Evolutionary conservation across 2,888 invertebrate species (phyloP).

Genomic region (Mantis religiosa): DNA sequence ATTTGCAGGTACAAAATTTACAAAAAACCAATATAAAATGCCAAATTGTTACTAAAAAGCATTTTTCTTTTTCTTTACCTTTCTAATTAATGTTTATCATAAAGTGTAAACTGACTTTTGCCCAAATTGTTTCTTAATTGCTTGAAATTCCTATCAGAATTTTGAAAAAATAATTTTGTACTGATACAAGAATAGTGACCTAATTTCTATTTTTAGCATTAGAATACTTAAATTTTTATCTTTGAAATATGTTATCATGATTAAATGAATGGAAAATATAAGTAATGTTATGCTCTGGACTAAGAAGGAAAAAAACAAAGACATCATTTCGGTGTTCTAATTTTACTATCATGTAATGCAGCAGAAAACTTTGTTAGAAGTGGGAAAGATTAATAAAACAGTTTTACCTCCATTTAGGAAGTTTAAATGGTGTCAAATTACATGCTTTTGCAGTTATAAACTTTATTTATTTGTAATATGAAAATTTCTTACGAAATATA

Average conservation of each 20-base stretch:
- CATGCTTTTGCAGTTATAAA: neutral
- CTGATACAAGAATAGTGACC: neutral
- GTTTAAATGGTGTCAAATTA: neutral
- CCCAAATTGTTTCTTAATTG: too few relatives aligned
- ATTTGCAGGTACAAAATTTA: too few relatives aligned
- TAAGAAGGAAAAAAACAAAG: neutral
- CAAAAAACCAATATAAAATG: too few relatives aligned
- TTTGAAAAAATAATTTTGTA: neutral
- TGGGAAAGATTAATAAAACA: neutral
- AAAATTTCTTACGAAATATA: neutral
- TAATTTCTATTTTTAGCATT: neutral
- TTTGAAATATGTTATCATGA: neutral
- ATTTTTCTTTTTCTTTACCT: too few relatives aligned
- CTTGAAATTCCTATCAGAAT: neutral
- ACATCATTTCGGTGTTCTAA: neutral
- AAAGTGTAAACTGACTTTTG: neutral
- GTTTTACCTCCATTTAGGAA: neutral
- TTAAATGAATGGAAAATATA: too few relatives aligned
- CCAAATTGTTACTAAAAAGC: too few relatives aligned
- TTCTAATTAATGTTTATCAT: too few relatives aligned
- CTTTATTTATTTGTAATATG: neutral
- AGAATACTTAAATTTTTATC: neutral
- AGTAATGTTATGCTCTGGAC: neutral
- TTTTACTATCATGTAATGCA: neutral
- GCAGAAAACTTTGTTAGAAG: neutral